Evolutionary conservation across 2,888 invertebrate genomes (phyloP), one percentile per base, ranked within the genome.

Genomic region (Branchellion lobata): DNA sequence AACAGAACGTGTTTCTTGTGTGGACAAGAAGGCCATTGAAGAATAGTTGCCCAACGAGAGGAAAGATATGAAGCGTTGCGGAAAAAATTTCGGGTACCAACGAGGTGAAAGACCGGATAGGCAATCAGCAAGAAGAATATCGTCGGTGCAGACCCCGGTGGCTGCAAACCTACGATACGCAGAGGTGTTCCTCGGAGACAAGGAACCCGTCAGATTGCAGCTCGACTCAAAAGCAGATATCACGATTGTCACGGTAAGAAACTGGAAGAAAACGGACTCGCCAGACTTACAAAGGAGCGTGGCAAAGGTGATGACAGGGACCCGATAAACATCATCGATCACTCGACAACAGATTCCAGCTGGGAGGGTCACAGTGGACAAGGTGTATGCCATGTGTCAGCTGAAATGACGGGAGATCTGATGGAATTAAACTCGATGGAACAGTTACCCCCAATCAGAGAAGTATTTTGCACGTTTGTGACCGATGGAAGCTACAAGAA

Each of bases 401-500:
- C 31, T 8, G 27, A 71, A 31, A 11, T 33, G 33, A 24, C n/a
- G n/a, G n/a, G 18, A 8, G 31, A 71, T 11, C 27, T 31, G 33
- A 18, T 71, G 73, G 73, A 40, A 27, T n/a, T 73, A 8, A n/a
- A 73, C 24, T 73, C 36, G 73, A 40, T 73, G 73, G 36, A 73
- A 24, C 34, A 73, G 24, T 40, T 73, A 0, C 47, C 73, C 33
- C 73, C 73, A 24, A n/a, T 73, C n/a, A 11, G 36, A 36, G 29
- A 73, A 2, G 36, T 36, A 1, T 73, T 73, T 24, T 24, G 24
- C 29, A 40, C 34, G 21, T 34, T 73, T n/a, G n/a, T n/a, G n/a
- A n/a, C n/a, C n/a, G n/a, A n/a, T n/a, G n/a, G n/a, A n/a, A n/a
- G n/a, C n/a, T n/a, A n/a, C n/a, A n/a, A n/a, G n/a, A n/a, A n/a